Evolutionary conservation across 1,140 invertebrate species (phyloP), one percentile per base, ranked within the genome.

Genomic region (Akabosia matsudoensis): DNA sequence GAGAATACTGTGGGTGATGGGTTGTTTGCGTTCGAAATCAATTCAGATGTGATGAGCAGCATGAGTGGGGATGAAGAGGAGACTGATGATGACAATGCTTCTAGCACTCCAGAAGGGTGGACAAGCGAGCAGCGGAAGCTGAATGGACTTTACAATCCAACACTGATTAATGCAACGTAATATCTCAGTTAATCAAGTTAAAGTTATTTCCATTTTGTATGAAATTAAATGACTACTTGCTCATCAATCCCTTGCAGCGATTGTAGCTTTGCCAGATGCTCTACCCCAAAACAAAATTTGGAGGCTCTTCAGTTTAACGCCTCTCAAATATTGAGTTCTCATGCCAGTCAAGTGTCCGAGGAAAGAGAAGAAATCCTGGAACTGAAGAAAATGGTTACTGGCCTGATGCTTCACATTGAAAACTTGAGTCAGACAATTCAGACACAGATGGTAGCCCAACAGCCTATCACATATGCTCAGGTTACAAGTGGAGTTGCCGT

Each of bases 101-200:
- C 67, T 16, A 72, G 33, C 33, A 72, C 22, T 72, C 33, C 34
- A 24, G 70, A 72, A 72, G 34, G 33, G 2, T 72, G 70, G 70
- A 28, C 33, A 30, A 2, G 31, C 7, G 61, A 31, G 22, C 61
- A 67, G 31, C 2, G 30, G n/a, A 31, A 67, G 26, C 31, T 67
- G 13, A 10, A 3, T 56, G 22, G 13, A 3, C 28, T 3, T 31
- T 67, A 30, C 13, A 30, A 67, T 67, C 61, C 61, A 13, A 67
- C 61, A 30, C 4, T 67, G 22, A 56, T 45, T 7, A 61, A 61
- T 61, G 54, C 14, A 61, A 61, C 54, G 54, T 61, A 61, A 24
- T 22, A 67, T 67, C 18, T 7, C 37, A 45, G 7, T 45, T 45
- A 45, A 7, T 45, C 37, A 18, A 45, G 37, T n/a, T n/a, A n/a